Base-by-base conservation (phyloP, 2,888 invertebrate genomes). In the Hyposoter dolosus region DNA sequence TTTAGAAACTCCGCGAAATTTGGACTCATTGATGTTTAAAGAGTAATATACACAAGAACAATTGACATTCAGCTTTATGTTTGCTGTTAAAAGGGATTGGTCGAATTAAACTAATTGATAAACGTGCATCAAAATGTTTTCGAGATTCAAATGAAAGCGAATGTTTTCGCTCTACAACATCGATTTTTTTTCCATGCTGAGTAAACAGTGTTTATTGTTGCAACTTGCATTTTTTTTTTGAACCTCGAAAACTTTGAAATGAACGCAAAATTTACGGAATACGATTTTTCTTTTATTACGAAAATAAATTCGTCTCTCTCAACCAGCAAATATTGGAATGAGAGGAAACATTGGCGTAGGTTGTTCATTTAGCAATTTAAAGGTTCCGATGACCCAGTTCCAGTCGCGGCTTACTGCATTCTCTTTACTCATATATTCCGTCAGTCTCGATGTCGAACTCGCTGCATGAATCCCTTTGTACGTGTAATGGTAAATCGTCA, bases 311-410 rank as follows among this genome's bases (percentile, higher is more conserved):
- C 23, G 0, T 9, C 15, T 9, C 10, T 53, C 23, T 23, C 5
- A 19, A 53, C 19, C 40, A 53, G 53, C 35, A 35, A 50, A 66
- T 65, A 35, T 63, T 28, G 15, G 5, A 53, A 32, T 35, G n/a
- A 35, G 63, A 4, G 15, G 7, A 53, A 50, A 76, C 69, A 60
- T 50, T 63, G 17, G 47, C 63, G 82, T 63, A 63, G 69, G 63
- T 9, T 12, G 23, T 23, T 6, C 23, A 47, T 74, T 82, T 76
- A 17, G 35, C 60, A 71, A 47, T 69, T 71, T 45, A 19, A 45
- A 60, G 47, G 23, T 53, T 71, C 69, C 69, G 17, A 71, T 40
- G 56, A 63, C 76, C 47, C 35, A 76, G 65, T 76, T 65, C 32
- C 19, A 65, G 5, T 63, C 10, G 40, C 9, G 23, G 40, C 23